Evolutionary conservation across 2,113 vertebrate species (phyloP).

Genomic region (Oncorhynchus clarkii): DNA sequence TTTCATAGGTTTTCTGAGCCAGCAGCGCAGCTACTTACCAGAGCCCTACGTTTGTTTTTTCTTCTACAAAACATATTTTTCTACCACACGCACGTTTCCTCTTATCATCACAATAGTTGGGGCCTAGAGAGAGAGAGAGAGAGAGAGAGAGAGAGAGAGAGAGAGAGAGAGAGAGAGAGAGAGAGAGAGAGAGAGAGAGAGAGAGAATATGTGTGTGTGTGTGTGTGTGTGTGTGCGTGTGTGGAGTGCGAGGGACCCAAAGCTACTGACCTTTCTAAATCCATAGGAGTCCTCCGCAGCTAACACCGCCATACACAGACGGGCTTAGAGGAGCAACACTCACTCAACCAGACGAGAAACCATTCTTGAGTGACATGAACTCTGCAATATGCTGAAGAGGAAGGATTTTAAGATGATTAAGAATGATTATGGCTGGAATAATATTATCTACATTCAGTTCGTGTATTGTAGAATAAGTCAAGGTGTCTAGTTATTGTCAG

Average conservation of each 20-base stretch:
- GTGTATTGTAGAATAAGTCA: too few species aligned
- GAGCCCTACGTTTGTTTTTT: too few species aligned
- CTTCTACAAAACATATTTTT: too few species aligned
- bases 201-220: neutral
- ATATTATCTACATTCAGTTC: neutral
- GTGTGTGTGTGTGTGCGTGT: conserved; percentile 16
- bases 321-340: neutral
- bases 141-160: too few species aligned
- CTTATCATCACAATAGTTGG: neutral
- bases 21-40: too few species aligned
- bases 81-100: too few species aligned
- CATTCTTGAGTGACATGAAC: conserved; percentile 3
- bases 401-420: neutral
- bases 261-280: conserved; percentile 53
- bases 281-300: conserved; percentile 32
- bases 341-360: neutral
- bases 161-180: too few species aligned
- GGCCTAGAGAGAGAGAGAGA: neutral
- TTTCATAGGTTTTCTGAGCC: too few species aligned
- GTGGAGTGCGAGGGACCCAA: conserved; percentile 15
- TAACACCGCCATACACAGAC: neutral
- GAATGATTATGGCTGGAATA: neutral
- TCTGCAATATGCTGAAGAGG: neutral
- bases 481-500: too few species aligned
- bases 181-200: too few species aligned